These are phyloP conservation scores for Alethe diademata DNA, from an alignment of 2,113 vertebrate genomes.

Conservation along the genomic window DNA sequence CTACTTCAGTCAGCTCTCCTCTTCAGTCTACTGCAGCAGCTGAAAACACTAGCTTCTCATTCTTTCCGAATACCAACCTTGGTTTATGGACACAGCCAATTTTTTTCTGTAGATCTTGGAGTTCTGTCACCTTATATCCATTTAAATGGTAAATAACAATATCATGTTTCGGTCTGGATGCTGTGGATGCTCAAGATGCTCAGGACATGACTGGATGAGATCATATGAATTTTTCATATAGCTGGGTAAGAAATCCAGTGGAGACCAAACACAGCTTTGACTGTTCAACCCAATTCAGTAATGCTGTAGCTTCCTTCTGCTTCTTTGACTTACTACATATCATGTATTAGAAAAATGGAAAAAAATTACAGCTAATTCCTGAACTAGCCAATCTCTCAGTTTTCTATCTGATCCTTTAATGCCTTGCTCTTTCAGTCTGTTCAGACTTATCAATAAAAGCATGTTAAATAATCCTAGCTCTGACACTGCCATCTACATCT, in stretches of 20 bases:
- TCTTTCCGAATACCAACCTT: background rate
- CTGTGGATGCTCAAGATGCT: background rate
- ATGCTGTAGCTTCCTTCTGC: background rate
- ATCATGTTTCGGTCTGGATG: background rate
- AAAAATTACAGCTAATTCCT: background rate
- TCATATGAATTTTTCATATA: background rate
- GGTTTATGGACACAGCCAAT: background rate
- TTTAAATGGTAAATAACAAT: background rate
- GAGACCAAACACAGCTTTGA: background rate
- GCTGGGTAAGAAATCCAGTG: background rate
- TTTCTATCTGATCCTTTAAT: background rate
- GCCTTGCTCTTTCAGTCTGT: background rate
- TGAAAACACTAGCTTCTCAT: background rate
- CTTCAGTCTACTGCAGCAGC: background rate
- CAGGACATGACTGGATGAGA: background rate
- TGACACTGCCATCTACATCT: conserved; percentile 47
- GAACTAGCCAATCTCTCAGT: background rate
- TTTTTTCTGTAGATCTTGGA: background rate
- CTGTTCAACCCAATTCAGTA: background rate
- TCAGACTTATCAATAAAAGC: conserved; percentile 11
- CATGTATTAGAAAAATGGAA: background rate
- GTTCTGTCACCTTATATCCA: background rate
- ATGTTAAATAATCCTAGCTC: conserved; percentile 16
- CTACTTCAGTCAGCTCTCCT: background rate
- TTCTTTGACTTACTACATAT: background rate